These are phyloP conservation scores for Tapirus indicus DNA, from an alignment of 2,797 vertebrate species.

Conservation along the genomic window DNA sequence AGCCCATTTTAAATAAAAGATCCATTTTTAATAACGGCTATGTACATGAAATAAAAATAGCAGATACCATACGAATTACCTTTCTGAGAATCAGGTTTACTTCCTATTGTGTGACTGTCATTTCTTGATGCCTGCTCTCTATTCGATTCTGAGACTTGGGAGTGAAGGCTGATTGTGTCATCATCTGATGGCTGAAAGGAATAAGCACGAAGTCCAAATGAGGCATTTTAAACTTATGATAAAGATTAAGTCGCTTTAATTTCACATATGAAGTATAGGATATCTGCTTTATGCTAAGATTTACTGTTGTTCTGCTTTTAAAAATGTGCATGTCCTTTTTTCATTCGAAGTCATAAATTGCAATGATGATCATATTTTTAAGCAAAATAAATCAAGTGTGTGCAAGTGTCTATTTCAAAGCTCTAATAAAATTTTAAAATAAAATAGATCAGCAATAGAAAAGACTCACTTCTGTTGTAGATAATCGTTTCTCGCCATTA, in stretches of 20 bases:
- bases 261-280: constrained; percentile 18
- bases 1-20: constrained; percentile 25
- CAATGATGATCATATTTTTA: constrained; percentile 14
- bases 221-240: not conserved
- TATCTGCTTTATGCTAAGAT: not conserved
- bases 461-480: constrained; percentile 95
- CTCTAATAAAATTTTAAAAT: constrained; percentile 42
- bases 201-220: constrained; percentile 68
- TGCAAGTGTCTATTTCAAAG: constrained; percentile 43
- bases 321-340: constrained; percentile 6
- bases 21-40: not conserved
- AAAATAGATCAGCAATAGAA: constrained; percentile 52
- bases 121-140: constrained; percentile 90
- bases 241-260: constrained; percentile 30
- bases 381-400: constrained; percentile 19
- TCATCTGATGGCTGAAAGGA: constrained; percentile 97
- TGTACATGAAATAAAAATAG: constrained; percentile 57
- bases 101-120: constrained; percentile 92
- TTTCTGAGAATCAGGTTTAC: constrained; percentile 94
- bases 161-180: constrained; percentile 98
- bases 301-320: not conserved
- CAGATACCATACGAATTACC: constrained; percentile 82
- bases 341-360: constrained; percentile 49
- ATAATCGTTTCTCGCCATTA: constrained; percentile 98
- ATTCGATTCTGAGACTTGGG: constrained; percentile 97